Base-by-base conservation (phyloP, 2,797 vertebrate genomes). In the Chaenodraco wilsoni region DNA sequence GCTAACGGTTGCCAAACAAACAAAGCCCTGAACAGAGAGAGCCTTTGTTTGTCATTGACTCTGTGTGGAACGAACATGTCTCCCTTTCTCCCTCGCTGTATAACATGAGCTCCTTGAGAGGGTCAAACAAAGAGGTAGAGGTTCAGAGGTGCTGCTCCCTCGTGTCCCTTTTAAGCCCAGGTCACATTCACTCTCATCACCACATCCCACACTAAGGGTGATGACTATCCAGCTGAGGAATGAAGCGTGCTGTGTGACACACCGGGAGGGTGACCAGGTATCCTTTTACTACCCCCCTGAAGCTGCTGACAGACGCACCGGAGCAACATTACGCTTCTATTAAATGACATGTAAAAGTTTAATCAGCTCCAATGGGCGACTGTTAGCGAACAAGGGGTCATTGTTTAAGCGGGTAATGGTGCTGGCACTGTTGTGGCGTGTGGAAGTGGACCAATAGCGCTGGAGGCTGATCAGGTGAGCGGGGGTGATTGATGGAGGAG, bases 281-380 rank as follows among this genome's bases (percentile, higher is more conserved):
- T 93, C 91, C 62, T 44, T 85, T 92, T 88, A 88, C 86, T 88
- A 88, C 86, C 71, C 49, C 62, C 63, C 19, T 65, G 62, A 16
- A 70, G 69, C 77, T 70, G 86, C 70, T 84, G 90, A 93, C 87
- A 87, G 91, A 91, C 65, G 67, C 79, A 54, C 74, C 33, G 72
- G 89, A 78, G 82, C 81, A 84, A 86, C 89, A 84, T 88, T 75
- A 82, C 82, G 59, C 82, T 71, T 89, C 84, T 84, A 89, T 93
- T 94, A 89, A 94, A 92, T 93, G 88, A 84, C 87, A 76, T 88
- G 86, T 94, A 82, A 92, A 94, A 88, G 80, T 91, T 94, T 95
- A 89, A 95, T 93, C 86, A 88, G 82, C 75, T 88, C 62, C 82
- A 90, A 91, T 79, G 75, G 82, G 74, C 45, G 55, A 51, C 84